These are phyloP conservation scores for Brotula barbata DNA, from an alignment of 2,797 vertebrate species.

Conservation along the genomic window DNA sequence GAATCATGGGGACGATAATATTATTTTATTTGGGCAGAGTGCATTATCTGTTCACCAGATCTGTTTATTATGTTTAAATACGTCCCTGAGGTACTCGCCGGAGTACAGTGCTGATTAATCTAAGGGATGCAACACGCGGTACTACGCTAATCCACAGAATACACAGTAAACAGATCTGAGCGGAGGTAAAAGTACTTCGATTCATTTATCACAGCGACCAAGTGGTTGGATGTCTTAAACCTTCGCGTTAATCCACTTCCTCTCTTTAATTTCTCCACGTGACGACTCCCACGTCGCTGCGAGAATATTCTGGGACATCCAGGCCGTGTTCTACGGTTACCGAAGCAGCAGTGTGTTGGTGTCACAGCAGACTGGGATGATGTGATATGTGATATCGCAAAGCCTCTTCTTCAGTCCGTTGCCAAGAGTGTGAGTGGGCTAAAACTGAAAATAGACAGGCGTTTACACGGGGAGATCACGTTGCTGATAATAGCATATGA, in stretches of 20 bases:
- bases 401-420: constrained; percentile 46
- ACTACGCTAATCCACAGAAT: not conserved
- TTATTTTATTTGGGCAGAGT: too few species aligned
- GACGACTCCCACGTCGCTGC: constrained; percentile 58
- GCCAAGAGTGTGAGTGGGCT: constrained; percentile 70
- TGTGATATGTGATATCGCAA: constrained; percentile 62
- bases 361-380: constrained; percentile 52
- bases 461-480: constrained; percentile 57
- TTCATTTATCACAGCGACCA: constrained; percentile 45
- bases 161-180: constrained; percentile 11
- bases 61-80: too few species aligned
- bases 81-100: not conserved
- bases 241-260: constrained; percentile 49
- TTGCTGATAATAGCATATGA: constrained; percentile 64
- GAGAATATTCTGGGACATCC: constrained; percentile 42
- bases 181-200: not conserved
- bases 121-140: constrained; percentile 1
- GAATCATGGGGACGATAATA: too few species aligned
- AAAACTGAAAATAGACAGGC: constrained; percentile 65
- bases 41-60: too few species aligned
- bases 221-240: constrained; percentile 45
- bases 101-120: constrained; percentile 7
- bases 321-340: constrained; percentile 25
- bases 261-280: constrained; percentile 51
- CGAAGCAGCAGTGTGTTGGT: constrained; percentile 61